Conservation (phyloP, 2,888 invertebrate genomes). For the Neoaliturus tenellus region DNA sequence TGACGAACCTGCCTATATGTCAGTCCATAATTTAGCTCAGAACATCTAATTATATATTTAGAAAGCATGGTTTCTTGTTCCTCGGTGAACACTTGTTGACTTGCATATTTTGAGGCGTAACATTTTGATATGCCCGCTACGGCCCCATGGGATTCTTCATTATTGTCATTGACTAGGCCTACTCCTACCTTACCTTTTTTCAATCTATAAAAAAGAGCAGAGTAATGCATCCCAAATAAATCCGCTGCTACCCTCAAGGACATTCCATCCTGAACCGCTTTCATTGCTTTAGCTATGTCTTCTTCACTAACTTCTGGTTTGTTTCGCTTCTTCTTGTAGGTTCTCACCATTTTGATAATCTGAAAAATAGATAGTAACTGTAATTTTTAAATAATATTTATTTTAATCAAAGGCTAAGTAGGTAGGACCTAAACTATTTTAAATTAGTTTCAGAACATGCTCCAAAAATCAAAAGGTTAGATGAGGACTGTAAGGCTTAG, state of each 20-base stretch:
- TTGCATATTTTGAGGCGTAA: slow-evolving; percentile 43
- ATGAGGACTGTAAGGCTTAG: no score
- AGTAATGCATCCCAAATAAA: slow-evolving; percentile 52
- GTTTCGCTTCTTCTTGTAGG: slow-evolving; percentile 48
- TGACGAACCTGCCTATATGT: slow-evolving; percentile 53
- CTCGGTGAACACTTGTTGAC: slow-evolving; percentile 43
- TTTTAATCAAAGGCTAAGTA: background rate
- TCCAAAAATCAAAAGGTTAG: no score
- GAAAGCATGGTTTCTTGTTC: slow-evolving; percentile 47
- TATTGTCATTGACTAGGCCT: slow-evolving; percentile 21
- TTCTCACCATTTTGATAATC: slow-evolving; percentile 28
- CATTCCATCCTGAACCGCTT: slow-evolving; percentile 52
- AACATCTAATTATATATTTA: slow-evolving; percentile 51
- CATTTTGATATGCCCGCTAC: slow-evolving; percentile 15
- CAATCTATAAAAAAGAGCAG: slow-evolving; percentile 53
- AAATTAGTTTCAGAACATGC: background rate
- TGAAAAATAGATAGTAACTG: slow-evolving; percentile 37
- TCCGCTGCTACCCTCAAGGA: slow-evolving; percentile 39
- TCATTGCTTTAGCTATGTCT: slow-evolving; percentile 45
- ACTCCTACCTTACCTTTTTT: slow-evolving; percentile 39
- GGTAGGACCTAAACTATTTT: background rate
- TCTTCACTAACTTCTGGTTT: slow-evolving; percentile 54
- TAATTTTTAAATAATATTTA: no score
- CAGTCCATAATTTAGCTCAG: slow-evolving; percentile 45
- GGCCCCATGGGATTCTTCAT: no score